Base-by-base conservation (phyloP, 2,888 invertebrate species). In the Mesoligia furuncula region DNA sequence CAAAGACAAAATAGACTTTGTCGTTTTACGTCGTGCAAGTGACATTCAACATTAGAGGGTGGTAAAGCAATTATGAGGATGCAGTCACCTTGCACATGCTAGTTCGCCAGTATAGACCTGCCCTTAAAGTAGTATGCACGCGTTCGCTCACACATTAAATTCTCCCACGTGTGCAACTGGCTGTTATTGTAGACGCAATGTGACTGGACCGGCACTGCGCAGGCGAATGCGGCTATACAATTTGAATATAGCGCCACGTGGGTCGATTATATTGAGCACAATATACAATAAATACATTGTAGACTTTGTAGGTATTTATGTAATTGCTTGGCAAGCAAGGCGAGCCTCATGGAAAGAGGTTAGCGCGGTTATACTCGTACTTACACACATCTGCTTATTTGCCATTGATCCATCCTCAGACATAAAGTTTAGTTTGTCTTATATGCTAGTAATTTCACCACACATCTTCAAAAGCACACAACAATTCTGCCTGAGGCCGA, bases 181-280 rank as follows among this genome's bases (percentile, higher is more conserved):
- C 36, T 62, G 76, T 62, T 69, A 66, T 75, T 70, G 76, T 67
- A 73, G 42, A 31, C n/a, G 67, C 79, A 83, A 77, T 72, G 83
- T 80, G 82, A 80, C 69, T 42, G 8, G n/a, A 39, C 36, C 27
- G 42, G 42, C 6, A 24, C 24, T 48, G 73, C 45, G 36, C 68
- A 39, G 48, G 27, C 31, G 75, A 62, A 64, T 67, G n/a, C 20
- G 72, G 51, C 36, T 24, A 64, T 62, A 57, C 15, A 51, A 45
- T 59, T 69, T 69, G 31, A 75, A 75, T 81, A 42, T 39, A 31
- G 31, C 42, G 59, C 57, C 80, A 79, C 80, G 79, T 73, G 80
- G 59, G 20, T 42, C 36, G 11, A 62, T 76, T 73, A 39, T 48
- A 48, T 15, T 27, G 39, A 36, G 15, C 27, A 76, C 45, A 39